phyloP scores from a whole-genome alignment of 2,113 vertebrate genomes.

The Hippocampus zosterae region DNA sequence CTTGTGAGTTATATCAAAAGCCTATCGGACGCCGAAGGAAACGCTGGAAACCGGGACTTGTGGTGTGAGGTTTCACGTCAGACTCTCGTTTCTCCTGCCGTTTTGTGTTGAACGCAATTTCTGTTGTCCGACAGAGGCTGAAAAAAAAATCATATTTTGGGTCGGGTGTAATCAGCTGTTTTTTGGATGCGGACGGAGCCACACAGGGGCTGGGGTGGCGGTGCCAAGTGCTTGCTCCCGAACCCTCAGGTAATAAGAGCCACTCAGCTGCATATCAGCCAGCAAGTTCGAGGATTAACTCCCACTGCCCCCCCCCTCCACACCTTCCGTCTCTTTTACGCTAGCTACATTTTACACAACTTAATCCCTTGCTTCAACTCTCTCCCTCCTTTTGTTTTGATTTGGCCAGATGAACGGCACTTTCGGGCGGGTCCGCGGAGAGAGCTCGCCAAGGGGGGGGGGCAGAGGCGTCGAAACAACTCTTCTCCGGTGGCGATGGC shows the following conservation, averaged over 20 bases:
- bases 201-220: too few relatives aligned
- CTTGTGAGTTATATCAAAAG: too few relatives aligned
- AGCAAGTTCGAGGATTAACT: slow-evolving; percentile 62
- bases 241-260: slow-evolving; percentile 35
- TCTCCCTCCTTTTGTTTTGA: slow-evolving; percentile 53
- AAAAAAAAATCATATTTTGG: too few relatives aligned
- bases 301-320: slow-evolving; percentile 25
- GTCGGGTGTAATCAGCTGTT: too few relatives aligned
- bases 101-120: too few relatives aligned
- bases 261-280: slow-evolving; percentile 58
- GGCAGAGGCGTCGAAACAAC: slow-evolving; percentile 16
- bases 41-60: too few relatives aligned
- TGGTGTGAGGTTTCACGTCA: too few relatives aligned
- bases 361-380: slow-evolving; percentile 49
- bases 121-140: too few relatives aligned
- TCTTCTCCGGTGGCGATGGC: slow-evolving; percentile 13
- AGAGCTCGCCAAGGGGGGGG: neutral
- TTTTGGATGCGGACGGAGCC: too few relatives aligned
- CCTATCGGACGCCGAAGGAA: too few relatives aligned
- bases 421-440: slow-evolving; percentile 8
- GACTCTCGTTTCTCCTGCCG: too few relatives aligned
- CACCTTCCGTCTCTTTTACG: slow-evolving; percentile 45
- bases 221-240: too few relatives aligned
- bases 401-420: slow-evolving; percentile 37
- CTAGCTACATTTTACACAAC: slow-evolving; percentile 65